These are phyloP conservation scores for Malurus elegans DNA, from an alignment of 2,113 vertebrate genomes.

Conservation along the genomic window DNA sequence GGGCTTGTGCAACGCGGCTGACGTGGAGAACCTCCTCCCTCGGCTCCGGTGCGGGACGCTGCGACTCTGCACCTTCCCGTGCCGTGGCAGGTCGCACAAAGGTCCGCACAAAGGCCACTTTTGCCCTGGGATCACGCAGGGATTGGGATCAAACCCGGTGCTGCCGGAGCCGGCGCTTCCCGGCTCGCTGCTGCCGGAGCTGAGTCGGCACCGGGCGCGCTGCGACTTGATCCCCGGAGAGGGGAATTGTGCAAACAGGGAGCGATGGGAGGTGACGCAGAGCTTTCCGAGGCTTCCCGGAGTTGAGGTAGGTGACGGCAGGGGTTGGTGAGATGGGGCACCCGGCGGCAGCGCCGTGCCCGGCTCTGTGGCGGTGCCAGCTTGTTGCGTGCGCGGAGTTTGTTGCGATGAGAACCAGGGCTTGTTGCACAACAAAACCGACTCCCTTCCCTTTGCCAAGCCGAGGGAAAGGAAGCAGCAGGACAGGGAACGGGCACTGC, in stretches of 20 bases:
- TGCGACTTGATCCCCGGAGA: neutral
- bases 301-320: neutral
- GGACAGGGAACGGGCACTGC: neutral
- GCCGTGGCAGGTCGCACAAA: fast-evolving
- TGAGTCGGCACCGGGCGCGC: neutral
- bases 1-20: neutral
- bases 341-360: neutral
- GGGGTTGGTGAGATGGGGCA: fast-evolving
- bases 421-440: neutral
- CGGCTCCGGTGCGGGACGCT: fast-evolving
- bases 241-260: neutral
- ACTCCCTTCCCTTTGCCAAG: neutral
- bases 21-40: neutral
- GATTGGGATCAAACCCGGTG: neutral
- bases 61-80: neutral
- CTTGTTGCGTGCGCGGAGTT: fast-evolving
- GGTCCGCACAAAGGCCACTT: neutral
- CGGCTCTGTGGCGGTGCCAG: neutral
- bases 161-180: neutral
- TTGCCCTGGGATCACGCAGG: fast-evolving
- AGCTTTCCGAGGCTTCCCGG: neutral
- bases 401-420: fast-evolving
- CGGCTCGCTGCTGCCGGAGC: fast-evolving
- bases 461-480: fast-evolving
- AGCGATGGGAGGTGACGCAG: neutral